phyloP scores from a whole-genome alignment of 2,113 vertebrate genomes.

The Piaya cayana region DNA sequence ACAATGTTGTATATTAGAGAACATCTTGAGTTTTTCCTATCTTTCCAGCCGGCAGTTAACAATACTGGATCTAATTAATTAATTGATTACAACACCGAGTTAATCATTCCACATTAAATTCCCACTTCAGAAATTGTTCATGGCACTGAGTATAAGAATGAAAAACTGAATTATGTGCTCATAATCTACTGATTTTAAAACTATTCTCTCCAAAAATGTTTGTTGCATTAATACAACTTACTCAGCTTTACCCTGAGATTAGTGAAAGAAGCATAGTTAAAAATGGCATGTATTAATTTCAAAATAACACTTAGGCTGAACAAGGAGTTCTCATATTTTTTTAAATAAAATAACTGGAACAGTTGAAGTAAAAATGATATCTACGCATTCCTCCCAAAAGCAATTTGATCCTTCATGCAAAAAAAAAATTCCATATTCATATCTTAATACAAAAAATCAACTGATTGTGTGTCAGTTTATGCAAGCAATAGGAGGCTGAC shows the following conservation, averaged over 20 bases:
- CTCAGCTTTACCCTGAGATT: conserved; percentile 19
- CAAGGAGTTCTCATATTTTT: neutral
- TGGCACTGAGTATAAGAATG: conserved; percentile 71
- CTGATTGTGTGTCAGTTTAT: neutral
- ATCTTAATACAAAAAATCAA: neutral
- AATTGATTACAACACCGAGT: neutral
- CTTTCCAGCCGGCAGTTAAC: neutral
- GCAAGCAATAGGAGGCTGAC: neutral
- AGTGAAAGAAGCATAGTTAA: conserved; percentile 19
- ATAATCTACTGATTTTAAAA: conserved; percentile 58
- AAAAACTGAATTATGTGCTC: conserved; percentile 76
- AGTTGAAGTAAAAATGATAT: neutral
- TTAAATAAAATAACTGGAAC: neutral
- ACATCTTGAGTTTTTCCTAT: too few relatives aligned
- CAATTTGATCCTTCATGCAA: neutral
- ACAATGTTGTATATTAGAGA: neutral
- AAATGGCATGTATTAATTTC: conserved; percentile 29
- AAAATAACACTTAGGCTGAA: conserved; percentile 26
- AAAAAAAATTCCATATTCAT: neutral
- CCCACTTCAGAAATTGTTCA: neutral
- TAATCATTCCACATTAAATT: neutral
- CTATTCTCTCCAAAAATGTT: conserved; percentile 76
- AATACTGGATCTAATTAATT: neutral
- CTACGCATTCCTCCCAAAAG: neutral
- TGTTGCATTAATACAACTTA: conserved; percentile 46